A percentile compares a stretch with the other conserved stretches of the same genome.
Conservation (phyloP, 2,113 vertebrate genomes). For the Rana temporaria region DNA sequence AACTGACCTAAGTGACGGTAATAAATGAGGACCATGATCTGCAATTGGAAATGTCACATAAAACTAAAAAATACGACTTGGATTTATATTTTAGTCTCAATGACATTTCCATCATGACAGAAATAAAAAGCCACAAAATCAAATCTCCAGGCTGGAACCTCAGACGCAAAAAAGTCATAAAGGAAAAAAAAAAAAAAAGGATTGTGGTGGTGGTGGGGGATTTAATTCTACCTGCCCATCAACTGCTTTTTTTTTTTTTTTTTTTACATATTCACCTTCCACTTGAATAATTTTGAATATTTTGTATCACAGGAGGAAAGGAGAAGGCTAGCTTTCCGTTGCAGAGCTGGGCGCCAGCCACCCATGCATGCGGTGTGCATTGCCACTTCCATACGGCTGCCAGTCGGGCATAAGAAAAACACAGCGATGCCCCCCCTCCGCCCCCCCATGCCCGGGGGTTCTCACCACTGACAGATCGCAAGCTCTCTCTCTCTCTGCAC, state of each 20-base stretch:
- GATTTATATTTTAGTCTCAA: conserved; percentile 44
- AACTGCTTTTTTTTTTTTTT: conserved; percentile 19
- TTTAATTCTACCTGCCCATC: conserved; percentile 9
- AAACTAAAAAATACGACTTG: conserved; percentile 44
- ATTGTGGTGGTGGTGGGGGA: conserved; percentile 11
- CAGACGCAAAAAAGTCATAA: background rate
- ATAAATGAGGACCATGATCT: conserved; percentile 44
- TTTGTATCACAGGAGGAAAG: background rate
- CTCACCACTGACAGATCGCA: conserved; percentile 13
- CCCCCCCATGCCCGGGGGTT: background rate
- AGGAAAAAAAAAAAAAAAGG: conserved; percentile 69
- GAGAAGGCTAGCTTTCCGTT: background rate
- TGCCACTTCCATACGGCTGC: background rate
- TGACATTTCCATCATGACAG: conserved; percentile 53
- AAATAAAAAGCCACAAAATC: conserved; percentile 52
- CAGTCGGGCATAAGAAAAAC: background rate
- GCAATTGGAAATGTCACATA: conserved; percentile 52
- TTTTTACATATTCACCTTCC: background rate
- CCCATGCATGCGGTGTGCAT: background rate
- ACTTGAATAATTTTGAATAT: background rate
- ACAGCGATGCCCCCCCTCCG: background rate
- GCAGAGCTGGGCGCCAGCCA: too few relatives aligned
- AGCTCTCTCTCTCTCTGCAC: background rate
- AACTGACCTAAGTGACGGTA: conserved; percentile 29
- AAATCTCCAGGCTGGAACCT: conserved; percentile 27